Evolutionary conservation across 2,797 vertebrate genomes (phyloP).

Genomic region (Leucoraja ocellata): DNA sequence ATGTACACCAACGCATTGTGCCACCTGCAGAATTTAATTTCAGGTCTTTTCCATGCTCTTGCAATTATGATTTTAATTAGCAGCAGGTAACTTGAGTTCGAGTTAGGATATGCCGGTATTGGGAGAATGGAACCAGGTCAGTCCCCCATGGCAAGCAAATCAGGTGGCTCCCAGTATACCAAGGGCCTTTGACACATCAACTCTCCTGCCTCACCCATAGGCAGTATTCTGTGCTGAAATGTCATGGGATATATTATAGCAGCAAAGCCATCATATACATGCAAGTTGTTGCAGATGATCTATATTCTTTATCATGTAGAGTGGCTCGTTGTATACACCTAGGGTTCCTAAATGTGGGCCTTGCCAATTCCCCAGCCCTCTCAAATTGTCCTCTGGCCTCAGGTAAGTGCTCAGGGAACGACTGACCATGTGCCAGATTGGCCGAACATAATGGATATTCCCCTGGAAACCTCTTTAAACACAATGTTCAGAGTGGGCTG

Average conservation of each 20-base stretch:
- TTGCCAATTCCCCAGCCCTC: neutral
- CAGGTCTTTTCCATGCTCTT: neutral
- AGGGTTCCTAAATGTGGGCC: neutral
- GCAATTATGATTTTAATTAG: neutral
- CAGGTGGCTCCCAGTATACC: neutral
- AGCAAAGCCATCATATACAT: neutral
- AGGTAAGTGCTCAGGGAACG: neutral
- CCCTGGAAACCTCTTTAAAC: neutral
- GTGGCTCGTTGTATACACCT: neutral
- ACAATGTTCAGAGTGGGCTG: neutral
- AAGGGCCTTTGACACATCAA: neutral
- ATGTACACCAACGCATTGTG: neutral
- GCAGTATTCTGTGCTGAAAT: neutral
- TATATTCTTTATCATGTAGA: neutral
- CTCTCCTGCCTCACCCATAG: neutral
- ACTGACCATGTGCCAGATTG: neutral
- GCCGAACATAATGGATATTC: neutral
- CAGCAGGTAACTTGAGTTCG: neutral
- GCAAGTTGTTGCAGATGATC: neutral
- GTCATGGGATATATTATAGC: neutral
- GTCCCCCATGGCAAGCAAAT: neutral
- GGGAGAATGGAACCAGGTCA: neutral
- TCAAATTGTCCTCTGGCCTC: neutral
- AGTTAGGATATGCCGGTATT: neutral
- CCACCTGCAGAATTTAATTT: neutral